Conservation (phyloP, 2,888 invertebrate genomes). For the Palloptera scutellata region DNA sequence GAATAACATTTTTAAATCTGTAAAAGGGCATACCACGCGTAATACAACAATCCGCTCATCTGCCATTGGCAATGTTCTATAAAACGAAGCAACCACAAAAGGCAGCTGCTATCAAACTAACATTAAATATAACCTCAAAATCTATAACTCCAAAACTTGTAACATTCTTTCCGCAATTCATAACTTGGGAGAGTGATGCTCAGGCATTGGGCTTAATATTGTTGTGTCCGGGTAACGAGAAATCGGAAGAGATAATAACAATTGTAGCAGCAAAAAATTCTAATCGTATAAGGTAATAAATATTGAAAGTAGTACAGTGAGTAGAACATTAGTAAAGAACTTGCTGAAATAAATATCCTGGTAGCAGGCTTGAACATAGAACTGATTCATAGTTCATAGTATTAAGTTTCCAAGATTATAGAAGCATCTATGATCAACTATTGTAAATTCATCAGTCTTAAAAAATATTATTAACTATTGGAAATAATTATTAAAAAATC, state of each 20-base stretch:
- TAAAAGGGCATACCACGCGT: slow-evolving; percentile 58
- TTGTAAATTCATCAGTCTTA: too few species aligned
- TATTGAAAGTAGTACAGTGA: too few species aligned
- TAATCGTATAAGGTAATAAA: slow-evolving; percentile 55
- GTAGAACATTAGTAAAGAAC: too few species aligned
- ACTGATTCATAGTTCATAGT: too few species aligned
- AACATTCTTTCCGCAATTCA: slow-evolving; percentile 57
- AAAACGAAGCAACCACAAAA: slow-evolving; percentile 56
- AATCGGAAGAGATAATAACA: slow-evolving; percentile 54
- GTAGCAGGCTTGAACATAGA: too few species aligned
- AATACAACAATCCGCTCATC: slow-evolving; percentile 49
- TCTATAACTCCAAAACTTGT: slow-evolving; percentile 51
- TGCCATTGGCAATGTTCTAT: slow-evolving; percentile 60
- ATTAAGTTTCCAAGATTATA: too few species aligned
- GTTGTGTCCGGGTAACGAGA: slow-evolving; percentile 52
- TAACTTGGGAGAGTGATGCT: slow-evolving; percentile 49
- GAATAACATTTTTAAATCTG: not conserved
- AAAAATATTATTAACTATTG: too few species aligned
- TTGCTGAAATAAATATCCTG: too few species aligned
- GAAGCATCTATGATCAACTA: too few species aligned
- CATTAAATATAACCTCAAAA: slow-evolving; percentile 53
- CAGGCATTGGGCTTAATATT: slow-evolving; percentile 58
- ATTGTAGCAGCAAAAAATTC: slow-evolving; percentile 63
- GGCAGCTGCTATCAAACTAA: slow-evolving; percentile 59
- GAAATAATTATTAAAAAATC: too few species aligned